Base-by-base conservation (phyloP, 2,797 vertebrate genomes). In the Tinamus major region DNA sequence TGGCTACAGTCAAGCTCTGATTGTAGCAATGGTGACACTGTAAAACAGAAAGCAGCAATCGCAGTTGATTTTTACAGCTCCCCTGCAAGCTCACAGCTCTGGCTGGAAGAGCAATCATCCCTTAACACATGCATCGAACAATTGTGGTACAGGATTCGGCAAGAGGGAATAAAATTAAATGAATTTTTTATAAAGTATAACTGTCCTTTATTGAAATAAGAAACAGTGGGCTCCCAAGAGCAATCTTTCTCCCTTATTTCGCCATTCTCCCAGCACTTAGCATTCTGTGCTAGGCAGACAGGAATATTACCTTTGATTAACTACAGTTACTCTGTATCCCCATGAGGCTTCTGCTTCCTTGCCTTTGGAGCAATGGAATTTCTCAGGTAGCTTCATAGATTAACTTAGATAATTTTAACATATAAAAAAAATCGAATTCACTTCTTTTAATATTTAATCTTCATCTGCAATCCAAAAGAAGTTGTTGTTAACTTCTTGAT, bases 221-320 rank as follows among this genome's bases (percentile, higher is more conserved):
- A 90, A 95, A 65, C 71, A 85, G 78, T 37, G 71, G 53, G 68
- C 20, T 92, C 89, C 61, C 89, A 71, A 86, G 64, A 65, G 79
- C 15, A 87, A 51, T 53, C 37, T 56, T 29, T 44, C 42, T 86
- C 51, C 65, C 55, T 93, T 75, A 63, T 76, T 94, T 92, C 64
- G 67, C 79, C 70, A 55, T 81, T 85, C 74, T 88, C 61, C 33
- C 53, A 82, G 49, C 21, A 78, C 79, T 90, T 71, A 79, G 83
- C 75, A 92, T 93, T 89, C 87, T 6, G 3, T 55, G 29, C 56
- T 78, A 41, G 37, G 68, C 55, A 85, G 80, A 77, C 53, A 26
- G 17, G 56, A 83, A 39, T 75, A 82, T 81, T 95, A 92, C 58
- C 53, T 95, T 85, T 86, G 85, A 91, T 86, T 91, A 90, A 90